Evolutionary conservation across 2,113 vertebrate genomes (phyloP).

Genomic region (Pseudonaja textilis): DNA sequence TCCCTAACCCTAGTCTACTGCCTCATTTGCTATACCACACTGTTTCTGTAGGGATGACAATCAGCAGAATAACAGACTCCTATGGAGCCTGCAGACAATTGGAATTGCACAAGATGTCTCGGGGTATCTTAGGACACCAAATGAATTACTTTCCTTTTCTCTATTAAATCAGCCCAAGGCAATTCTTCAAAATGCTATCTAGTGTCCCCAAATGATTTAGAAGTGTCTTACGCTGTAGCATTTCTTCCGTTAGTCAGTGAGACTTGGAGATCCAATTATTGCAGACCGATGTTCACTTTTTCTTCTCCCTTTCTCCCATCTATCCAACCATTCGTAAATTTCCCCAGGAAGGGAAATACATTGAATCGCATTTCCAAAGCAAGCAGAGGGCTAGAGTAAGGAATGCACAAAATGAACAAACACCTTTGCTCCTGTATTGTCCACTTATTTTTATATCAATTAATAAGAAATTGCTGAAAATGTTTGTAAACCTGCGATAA

Average conservation of each 20-base stretch:
- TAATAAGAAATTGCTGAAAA: neutral
- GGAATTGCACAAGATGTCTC: neutral
- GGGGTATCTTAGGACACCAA: neutral
- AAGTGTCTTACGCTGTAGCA: neutral
- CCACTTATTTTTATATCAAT: neutral
- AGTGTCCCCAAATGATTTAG: neutral
- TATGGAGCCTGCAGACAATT: neutral
- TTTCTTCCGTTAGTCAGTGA: neutral
- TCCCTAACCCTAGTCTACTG: neutral
- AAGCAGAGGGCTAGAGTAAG: neutral
- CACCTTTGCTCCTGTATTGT: neutral
- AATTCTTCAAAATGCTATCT: neutral
- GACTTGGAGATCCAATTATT: neutral
- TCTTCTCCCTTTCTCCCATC: neutral
- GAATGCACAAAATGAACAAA: neutral
- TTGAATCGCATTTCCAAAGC: neutral
- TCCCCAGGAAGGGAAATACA: neutral
- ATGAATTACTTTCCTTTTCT: neutral
- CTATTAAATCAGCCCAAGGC: neutral
- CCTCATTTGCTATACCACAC: neutral
- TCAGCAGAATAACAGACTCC: neutral
- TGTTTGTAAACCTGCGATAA: neutral
- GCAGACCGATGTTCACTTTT: neutral
- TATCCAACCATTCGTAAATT: neutral
- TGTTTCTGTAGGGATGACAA: neutral